Conservation (phyloP, 2,888 invertebrate species). For the Cenopis cana region DNA sequence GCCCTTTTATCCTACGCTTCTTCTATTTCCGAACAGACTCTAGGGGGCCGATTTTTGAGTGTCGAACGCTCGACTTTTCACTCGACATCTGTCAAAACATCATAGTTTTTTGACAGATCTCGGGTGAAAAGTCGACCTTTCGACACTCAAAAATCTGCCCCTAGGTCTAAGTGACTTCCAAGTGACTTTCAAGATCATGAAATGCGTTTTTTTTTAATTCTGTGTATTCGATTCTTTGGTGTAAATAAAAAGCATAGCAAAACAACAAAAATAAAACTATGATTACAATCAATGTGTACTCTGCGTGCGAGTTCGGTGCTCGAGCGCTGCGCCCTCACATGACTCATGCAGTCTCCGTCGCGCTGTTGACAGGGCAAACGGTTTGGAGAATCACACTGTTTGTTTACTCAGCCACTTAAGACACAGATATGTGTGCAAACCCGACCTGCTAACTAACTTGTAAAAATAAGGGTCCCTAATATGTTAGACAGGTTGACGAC, state of each 20-base stretch:
- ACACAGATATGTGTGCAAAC: conserved; percentile 26
- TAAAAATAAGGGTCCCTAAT: conserved; percentile 18
- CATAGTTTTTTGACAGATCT: too few species aligned
- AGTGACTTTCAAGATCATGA: background rate
- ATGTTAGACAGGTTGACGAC: background rate
- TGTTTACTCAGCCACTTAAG: conserved; percentile 54
- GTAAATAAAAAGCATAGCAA: background rate
- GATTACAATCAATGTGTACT: background rate
- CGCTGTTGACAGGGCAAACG: conserved; percentile 36
- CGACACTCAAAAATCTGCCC: too few species aligned
- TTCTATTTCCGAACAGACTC: too few species aligned
- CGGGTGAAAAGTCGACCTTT: too few species aligned
- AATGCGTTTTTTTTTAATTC: background rate
- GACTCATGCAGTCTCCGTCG: conserved; percentile 29
- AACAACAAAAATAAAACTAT: background rate
- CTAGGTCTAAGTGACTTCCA: too few species aligned
- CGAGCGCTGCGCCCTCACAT: conserved; percentile 25
- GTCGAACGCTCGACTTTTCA: too few species aligned
- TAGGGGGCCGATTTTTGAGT: too few species aligned
- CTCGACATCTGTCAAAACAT: too few species aligned
- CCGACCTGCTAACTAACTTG: conserved; percentile 24
- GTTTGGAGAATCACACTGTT: conserved; percentile 48
- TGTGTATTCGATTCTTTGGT: background rate
- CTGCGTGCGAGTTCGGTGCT: background rate
- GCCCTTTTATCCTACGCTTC: too few species aligned